Conservation (phyloP, 2,888 invertebrate genomes). For the Cephus nigrinus region DNA sequence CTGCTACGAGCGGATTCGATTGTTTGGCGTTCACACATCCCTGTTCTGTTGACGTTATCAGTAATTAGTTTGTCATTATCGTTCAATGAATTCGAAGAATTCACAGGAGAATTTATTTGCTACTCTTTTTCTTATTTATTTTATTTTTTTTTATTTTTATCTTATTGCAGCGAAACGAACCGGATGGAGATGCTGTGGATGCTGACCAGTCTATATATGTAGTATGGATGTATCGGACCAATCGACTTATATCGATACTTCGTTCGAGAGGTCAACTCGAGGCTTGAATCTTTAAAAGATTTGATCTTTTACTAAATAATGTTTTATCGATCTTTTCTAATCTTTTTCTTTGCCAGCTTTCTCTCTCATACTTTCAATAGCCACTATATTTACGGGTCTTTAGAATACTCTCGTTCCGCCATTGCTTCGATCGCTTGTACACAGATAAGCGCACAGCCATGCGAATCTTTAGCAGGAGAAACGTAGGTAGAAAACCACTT, state of each 20-base stretch:
- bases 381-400: background rate
- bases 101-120: background rate
- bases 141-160: background rate
- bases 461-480: no score
- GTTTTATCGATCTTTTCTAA: background rate
- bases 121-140: background rate
- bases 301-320: background rate
- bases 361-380: background rate
- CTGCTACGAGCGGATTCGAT: conserved; percentile 42
- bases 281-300: no score
- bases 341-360: background rate
- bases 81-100: conserved; percentile 54
- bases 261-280: no score
- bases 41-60: conserved; percentile 51
- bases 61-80: conserved; percentile 61
- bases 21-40: conserved; percentile 53
- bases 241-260: no score
- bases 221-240: no score
- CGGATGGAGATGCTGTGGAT: no score
- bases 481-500: no score
- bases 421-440: no score
- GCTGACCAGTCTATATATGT: no score
- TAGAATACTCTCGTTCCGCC: no score
- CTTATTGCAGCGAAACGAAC: background rate
- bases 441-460: no score